Evolutionary conservation across 2,113 vertebrate species (phyloP).

Genomic region (Aegotheles bennettii): DNA sequence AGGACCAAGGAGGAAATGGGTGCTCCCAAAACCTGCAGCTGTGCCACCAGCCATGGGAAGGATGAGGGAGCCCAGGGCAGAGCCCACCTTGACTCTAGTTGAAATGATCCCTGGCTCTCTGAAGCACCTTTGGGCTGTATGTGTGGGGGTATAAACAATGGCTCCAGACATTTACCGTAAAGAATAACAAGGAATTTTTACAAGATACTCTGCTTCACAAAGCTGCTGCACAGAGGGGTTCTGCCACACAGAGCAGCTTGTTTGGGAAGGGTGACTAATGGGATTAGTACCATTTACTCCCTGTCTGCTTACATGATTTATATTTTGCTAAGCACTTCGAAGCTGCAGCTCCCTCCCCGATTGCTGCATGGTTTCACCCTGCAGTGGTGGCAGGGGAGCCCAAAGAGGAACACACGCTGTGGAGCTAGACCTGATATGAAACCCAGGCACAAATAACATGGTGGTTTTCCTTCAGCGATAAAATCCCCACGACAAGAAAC

Average conservation of each 20-base stretch:
- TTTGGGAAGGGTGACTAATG: not conserved
- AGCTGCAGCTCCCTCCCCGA: accelerated
- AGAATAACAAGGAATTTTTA: not conserved
- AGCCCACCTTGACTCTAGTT: not conserved
- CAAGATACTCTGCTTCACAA: not conserved
- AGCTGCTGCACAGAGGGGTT: not conserved
- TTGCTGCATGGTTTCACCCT: not conserved
- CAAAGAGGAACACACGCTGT: not conserved
- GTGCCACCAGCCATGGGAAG: accelerated
- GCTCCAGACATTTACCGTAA: accelerated
- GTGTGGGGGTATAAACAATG: not conserved
- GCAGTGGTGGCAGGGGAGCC: not conserved
- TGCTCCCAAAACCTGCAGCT: not conserved
- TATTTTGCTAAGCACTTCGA: not conserved
- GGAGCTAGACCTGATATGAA: not conserved
- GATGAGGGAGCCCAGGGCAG: not conserved
- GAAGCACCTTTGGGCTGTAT: not conserved
- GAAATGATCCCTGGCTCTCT: accelerated
- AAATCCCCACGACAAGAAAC: not conserved
- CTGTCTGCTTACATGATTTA: not conserved
- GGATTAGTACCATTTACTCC: not conserved
- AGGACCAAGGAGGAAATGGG: not conserved
- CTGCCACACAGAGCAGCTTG: not conserved
- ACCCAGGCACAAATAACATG: not conserved
- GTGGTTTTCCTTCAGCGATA: not conserved